These are phyloP conservation scores for Alaudala cheleensis DNA, from an alignment of 2,113 vertebrate species.

Conservation along the genomic window DNA sequence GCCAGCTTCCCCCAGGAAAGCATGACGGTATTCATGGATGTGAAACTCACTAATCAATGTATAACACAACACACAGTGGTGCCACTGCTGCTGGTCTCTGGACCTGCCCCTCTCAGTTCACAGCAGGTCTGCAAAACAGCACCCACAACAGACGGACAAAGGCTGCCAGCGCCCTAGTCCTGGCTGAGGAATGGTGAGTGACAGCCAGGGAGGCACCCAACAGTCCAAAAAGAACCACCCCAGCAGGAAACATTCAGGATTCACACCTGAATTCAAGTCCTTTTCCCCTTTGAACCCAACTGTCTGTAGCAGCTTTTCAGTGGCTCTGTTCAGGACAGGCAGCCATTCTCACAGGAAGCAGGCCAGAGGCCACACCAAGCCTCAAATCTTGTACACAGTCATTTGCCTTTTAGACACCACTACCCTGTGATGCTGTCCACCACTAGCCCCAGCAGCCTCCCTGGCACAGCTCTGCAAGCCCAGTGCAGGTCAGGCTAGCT, in stretches of 20 bases:
- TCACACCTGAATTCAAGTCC: background rate
- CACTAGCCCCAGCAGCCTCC: background rate
- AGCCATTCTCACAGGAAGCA: background rate
- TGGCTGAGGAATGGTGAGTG: background rate
- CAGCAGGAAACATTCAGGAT: background rate
- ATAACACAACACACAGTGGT: background rate
- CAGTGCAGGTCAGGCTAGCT: background rate
- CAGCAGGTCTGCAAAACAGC: background rate
- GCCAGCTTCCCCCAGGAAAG: conserved; percentile 16
- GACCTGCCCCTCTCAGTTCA: background rate
- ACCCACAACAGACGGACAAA: background rate
- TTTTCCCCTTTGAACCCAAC: background rate
- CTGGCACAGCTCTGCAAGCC: background rate
- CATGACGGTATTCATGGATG: background rate
- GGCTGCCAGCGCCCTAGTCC: background rate
- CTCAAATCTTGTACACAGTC: background rate
- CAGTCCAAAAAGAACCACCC: background rate
- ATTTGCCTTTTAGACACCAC: background rate
- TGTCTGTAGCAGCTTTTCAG: background rate
- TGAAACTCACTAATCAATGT: background rate
- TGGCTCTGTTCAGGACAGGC: background rate
- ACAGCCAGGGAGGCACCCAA: background rate
- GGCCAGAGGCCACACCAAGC: background rate
- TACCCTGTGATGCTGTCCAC: background rate
- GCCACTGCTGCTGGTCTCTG: background rate